A percentile compares a stretch with the other conserved stretches of the same genome.
phyloP scores from a whole-genome alignment of 64 coral and sea anemone species.

The Porites lutea region DNA sequence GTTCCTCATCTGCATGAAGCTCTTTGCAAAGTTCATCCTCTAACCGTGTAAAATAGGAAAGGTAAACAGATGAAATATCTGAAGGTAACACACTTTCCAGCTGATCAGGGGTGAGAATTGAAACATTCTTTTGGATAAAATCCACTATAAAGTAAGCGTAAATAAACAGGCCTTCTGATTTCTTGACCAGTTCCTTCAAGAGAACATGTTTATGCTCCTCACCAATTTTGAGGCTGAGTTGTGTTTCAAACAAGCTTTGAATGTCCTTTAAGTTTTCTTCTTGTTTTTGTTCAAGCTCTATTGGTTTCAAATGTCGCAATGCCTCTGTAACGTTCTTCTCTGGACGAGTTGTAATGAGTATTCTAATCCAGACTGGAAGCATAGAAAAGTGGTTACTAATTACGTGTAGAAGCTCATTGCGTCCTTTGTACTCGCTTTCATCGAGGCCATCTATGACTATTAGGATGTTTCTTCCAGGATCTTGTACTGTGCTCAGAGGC shows the following conservation, averaged over 20 bases:
- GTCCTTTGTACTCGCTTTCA: slow-evolving; percentile 28
- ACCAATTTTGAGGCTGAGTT: not conserved
- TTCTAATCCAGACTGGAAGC: slow-evolving; percentile 12
- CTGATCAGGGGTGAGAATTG: not conserved
- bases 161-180: slow-evolving; percentile 23
- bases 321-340: not conserved
- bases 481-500: not conserved
- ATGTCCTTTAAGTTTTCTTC: slow-evolving; percentile 14
- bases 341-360: slow-evolving; percentile 31
- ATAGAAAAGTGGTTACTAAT: slow-evolving; percentile 11
- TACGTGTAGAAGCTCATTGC: slow-evolving; percentile 1
- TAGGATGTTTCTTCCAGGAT: slow-evolving; percentile 46
- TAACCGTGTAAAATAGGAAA: slow-evolving; percentile 29
- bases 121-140: not conserved
- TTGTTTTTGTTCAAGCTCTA: not conserved
- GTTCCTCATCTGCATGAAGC: slow-evolving; percentile 4
- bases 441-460: slow-evolving; percentile 42
- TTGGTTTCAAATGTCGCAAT: not conserved
- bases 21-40: not conserved
- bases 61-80: slow-evolving; percentile 21
- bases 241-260: not conserved
- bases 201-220: not conserved
- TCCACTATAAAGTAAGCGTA: slow-evolving; percentile 19
- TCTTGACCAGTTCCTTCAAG: slow-evolving; percentile 6
- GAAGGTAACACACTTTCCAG: not conserved